Evolutionary conservation across 2,797 vertebrate genomes (phyloP), one percentile per base, ranked within the genome.

Genomic region (Notoglanidium macrostoma): DNA sequence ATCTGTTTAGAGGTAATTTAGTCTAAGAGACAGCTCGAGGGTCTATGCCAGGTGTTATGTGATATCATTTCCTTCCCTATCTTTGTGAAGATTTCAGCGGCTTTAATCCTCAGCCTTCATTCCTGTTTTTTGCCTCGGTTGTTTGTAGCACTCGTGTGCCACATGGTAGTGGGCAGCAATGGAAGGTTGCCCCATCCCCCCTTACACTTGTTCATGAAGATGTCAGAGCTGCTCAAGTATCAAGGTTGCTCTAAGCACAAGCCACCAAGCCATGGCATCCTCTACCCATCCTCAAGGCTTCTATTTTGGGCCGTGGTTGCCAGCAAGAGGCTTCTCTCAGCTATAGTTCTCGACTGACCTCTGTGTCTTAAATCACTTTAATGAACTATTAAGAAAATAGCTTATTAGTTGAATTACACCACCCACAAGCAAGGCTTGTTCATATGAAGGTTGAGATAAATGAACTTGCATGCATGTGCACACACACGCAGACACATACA

Each of bases 341-440:
- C 23, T 74, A 77, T 23, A 77, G 57, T 80, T 81, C 70, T 72
- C 80, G 65, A 46, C 17, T 84, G 59, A 70, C 63, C 32, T 65
- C 49, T 15, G 35, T n/a, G 26, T 77, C 79, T 35, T 76, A 89
- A 92, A 93, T 92, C 32, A 51, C 61, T 89, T 91, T 93, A 92
- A 93, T 91, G 88, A 90, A 87, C 78, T 82, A 57, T 68, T 85
- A 57, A 61, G 40, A 57, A 84, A 83, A 59, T 61, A 54, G 65
- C 67, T 68, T 79, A 85, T 89, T 90, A 90, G 86, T 87, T 63
- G 51, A 86, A 87, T 87, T 72, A 86, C 61, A 77, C 85, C 80
- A 78, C 3, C 32, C 79, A 85, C 70, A 67, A 59, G 77, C 84
- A 77, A 83, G 85, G 74, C 87, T 85, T 72, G 49, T 67, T 87